Percentiles rank a stretch among this genome's conserved stretches.
Conservation (phyloP, 2,797 vertebrate genomes). For the Bovichtus variegatus region DNA sequence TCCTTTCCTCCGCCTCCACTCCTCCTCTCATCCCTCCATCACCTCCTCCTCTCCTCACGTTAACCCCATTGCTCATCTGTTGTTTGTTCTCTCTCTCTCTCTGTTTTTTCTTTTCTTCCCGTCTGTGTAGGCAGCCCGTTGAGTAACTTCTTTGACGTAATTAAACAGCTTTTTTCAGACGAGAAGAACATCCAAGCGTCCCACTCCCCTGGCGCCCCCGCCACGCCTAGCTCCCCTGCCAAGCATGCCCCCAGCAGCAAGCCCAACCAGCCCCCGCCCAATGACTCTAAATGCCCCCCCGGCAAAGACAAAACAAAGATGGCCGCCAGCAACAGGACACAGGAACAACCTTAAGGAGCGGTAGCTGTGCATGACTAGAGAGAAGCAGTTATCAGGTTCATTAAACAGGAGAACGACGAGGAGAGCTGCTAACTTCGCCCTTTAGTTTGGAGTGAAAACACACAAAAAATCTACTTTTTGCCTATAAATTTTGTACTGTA, state of each 20-base stretch:
- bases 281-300: slow-evolving; percentile 91
- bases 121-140: slow-evolving; percentile 99
- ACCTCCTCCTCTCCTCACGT: slow-evolving; percentile 70
- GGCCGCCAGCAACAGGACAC: slow-evolving; percentile 91
- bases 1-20: slow-evolving; percentile 55
- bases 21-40: slow-evolving; percentile 71
- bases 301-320: slow-evolving; percentile 95
- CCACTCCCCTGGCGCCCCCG: slow-evolving; percentile 91
- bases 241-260: slow-evolving; percentile 93
- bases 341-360: slow-evolving; percentile 90
- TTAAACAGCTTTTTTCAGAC: slow-evolving; percentile 99
- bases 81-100: slow-evolving; percentile 85
- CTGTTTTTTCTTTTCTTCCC: slow-evolving; percentile 84
- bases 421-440: slow-evolving; percentile 62
- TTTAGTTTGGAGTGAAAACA: slow-evolving; percentile 55
- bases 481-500: slow-evolving; percentile 87
- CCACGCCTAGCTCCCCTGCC: slow-evolving; percentile 92
- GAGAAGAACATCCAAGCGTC: slow-evolving; percentile 97
- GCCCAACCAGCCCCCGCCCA: slow-evolving; percentile 91
- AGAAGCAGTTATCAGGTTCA: slow-evolving; percentile 60
- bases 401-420: slow-evolving; percentile 29
- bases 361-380: slow-evolving; percentile 79
- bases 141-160: slow-evolving; percentile 99
- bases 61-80: slow-evolving; percentile 86
- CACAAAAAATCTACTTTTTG: slow-evolving; percentile 74